These are phyloP conservation scores for Solenopsis invicta DNA, from an alignment of 1,140 invertebrate genomes.

Conservation along the genomic window DNA sequence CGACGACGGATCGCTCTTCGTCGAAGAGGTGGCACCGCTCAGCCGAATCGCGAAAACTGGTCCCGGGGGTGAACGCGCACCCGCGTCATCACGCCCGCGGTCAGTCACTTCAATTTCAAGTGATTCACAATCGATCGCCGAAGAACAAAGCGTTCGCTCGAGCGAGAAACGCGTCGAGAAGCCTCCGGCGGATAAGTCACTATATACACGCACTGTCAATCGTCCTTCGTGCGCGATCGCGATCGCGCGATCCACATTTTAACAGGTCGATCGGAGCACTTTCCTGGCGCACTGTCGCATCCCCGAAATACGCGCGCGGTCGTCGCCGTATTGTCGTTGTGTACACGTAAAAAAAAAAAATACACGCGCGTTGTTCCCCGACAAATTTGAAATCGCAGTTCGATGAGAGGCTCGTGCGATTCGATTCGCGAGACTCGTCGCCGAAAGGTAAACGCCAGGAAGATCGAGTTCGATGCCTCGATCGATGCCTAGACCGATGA, in stretches of 20 bases:
- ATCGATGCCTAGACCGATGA: not conserved
- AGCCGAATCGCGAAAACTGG: constrained; percentile 9
- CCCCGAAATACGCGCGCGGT: not conserved
- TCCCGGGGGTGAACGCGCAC: not conserved
- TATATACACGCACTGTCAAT: constrained; percentile 5
- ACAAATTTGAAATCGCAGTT: constrained; percentile 1
- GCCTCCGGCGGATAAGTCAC: not conserved
- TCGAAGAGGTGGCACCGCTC: constrained; percentile 10
- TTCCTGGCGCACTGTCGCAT: not conserved
- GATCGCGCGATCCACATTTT: constrained; percentile 35
- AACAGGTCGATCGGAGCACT: constrained; percentile 17
- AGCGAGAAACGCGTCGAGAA: not conserved
- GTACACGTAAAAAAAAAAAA: not conserved
- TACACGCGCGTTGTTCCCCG: not conserved
- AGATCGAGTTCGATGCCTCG: not conserved
- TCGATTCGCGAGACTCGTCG: constrained; percentile 1
- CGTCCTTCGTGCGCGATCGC: constrained; percentile 5
- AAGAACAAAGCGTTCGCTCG: not conserved
- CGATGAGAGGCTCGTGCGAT: not conserved
- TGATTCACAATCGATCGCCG: constrained; percentile 25
- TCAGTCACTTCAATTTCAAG: constrained; percentile 45
- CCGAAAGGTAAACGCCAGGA: not conserved
- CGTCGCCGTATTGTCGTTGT: not conserved
- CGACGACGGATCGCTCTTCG: not conserved
- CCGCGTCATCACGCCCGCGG: constrained; percentile 13